Base-by-base conservation (phyloP, 1,140 invertebrate genomes). In the Anthonomus grandis region DNA sequence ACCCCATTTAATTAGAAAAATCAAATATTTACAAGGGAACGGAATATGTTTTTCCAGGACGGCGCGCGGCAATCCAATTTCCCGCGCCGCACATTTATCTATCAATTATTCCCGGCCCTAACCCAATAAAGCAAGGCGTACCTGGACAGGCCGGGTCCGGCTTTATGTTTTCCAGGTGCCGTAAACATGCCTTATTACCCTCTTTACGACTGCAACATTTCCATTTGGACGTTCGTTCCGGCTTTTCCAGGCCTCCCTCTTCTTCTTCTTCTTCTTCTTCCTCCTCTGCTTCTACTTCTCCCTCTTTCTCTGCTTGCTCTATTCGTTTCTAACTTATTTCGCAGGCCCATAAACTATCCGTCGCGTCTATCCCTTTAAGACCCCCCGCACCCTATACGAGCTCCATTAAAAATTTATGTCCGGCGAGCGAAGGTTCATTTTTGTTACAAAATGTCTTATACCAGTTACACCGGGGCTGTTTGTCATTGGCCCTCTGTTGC, bases 181-280 rank as follows among this genome's bases (percentile, higher is more conserved):
- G 65, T 67, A 67, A 67, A 67, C 65, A 67, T 67, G 63, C 61
- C 65, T 67, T 67, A 67, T 67, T 64, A 65, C 63, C 65, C 57
- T 57, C 62, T 65, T 67, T 67, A 67, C 63, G 63, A 65, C 18
- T 46, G 45, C 18, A 37, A 27, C 42, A 22, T 56, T 56, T 56
- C 42, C 42, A 47, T 47, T 56, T 38, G 54, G 54, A 49, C 45
- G 45, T 55, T 36, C 52, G 37, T 22, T n/a, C n/a, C n/a, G n/a
- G n/a, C n/a, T n/a, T n/a, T n/a, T n/a, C n/a, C n/a, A n/a, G n/a
- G n/a, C n/a, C n/a, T n/a, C n/a, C n/a, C n/a, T n/a, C n/a, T n/a
- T n/a, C n/a, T n/a, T n/a, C n/a, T n/a, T n/a, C n/a, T n/a, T n/a
- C n/a, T n/a, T 55, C 46, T 55, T 45, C 52, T 42, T 31, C 21